Base-by-base conservation (phyloP, 2,888 invertebrate species). In the Heliconius ismenius region DNA sequence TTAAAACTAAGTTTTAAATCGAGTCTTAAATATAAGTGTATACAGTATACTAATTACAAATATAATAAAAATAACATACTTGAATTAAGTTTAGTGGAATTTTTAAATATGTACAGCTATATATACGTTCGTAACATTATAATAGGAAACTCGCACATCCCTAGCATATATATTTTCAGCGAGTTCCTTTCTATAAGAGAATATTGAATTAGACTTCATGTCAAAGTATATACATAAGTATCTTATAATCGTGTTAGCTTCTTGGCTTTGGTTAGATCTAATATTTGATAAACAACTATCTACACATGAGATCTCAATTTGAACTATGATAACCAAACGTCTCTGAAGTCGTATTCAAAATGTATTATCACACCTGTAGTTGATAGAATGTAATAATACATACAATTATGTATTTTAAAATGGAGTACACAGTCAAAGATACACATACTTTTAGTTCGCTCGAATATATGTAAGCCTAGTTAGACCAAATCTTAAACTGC, bases 301-400 rank as follows among this genome's bases (percentile, higher is more conserved):
- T 92, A 93, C 88, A 86, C 89, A 89, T 94, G 94, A 94, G 94
- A 94, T 94, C 94, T 92, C 87, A 90, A 90, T 92, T 93, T 93
- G 92, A 93, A 93, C 93, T 93, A 90, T 90, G 87, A 86, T 90
- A 86, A 90, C 86, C 87, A 88, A 92, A 91, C 90, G 89, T 89
- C 86, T 83, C 83, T 88, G 89, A 88, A 88, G 82, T 86, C 81
- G 81, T 85, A 86, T 88, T 89, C 90, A 89, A 83, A 89, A 87
- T 86, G 88, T 89, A 90, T 90, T 91, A 92, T 92, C 92, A 93
- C 92, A 92, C 88, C 89, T 84, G 85, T 89, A 90, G 86, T 32
- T 64, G 28, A 68, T 85, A 81, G 43, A 78, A 60, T 76, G 77
- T 73, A 60, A 76, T 78, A 81, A 77, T 80, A 78, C 76, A 80